phyloP scores from a whole-genome alignment of 2,113 vertebrate species.

The Rhinolophus sinicus region DNA sequence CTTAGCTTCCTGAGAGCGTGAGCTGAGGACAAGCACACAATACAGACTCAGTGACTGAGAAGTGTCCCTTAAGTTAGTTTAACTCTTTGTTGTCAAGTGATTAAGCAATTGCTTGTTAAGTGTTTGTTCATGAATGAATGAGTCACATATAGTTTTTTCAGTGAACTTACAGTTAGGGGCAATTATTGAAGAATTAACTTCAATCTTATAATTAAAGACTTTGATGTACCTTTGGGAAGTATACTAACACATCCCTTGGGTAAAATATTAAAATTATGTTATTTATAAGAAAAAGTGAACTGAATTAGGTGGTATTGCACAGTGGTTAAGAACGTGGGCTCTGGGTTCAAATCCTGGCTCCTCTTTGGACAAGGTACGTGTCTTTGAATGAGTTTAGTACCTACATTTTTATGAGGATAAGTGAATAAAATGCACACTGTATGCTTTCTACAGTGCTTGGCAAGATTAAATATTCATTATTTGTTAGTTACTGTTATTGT shows the following conservation, averaged over 20 bases:
- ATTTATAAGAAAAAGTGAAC: background rate
- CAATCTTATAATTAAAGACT: background rate
- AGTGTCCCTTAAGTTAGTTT: background rate
- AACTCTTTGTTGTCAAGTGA: background rate
- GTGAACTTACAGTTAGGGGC: background rate
- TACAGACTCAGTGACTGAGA: background rate
- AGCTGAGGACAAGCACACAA: too few species aligned
- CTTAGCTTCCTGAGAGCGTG: background rate
- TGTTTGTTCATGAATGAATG: background rate
- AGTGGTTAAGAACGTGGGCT: background rate
- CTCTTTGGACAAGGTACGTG: background rate
- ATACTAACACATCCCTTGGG: background rate
- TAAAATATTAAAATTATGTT: background rate
- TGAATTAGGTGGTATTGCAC: background rate
- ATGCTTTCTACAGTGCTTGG: background rate
- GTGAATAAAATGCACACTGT: background rate
- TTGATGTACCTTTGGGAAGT: background rate
- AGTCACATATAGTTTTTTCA: background rate
- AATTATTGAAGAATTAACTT: slow-evolving; percentile 8
- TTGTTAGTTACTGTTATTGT: background rate
- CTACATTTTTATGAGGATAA: background rate
- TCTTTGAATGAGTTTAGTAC: background rate
- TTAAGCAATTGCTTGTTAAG: background rate
- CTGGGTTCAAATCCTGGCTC: background rate
- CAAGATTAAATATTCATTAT: background rate